Evolutionary conservation across 2,797 vertebrate species (phyloP).

Genomic region (Dipus sagitta): DNA sequence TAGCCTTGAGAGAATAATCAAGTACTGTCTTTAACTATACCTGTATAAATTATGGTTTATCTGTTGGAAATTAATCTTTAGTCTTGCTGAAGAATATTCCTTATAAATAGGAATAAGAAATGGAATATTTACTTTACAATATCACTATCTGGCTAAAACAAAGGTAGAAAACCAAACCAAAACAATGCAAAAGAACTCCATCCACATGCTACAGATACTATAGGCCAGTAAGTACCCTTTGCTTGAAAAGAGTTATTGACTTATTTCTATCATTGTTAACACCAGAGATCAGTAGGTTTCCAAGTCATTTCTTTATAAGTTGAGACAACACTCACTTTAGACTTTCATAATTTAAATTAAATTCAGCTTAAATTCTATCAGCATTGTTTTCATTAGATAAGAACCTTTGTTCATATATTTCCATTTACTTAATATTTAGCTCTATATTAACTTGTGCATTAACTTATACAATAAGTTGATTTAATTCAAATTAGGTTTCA

Average conservation of each 20-base stretch:
- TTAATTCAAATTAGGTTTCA: conserved; percentile 32
- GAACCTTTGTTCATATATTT: background rate
- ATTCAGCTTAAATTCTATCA: conserved; percentile 21
- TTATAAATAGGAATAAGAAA: background rate
- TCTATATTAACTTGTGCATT: background rate
- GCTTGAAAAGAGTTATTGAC: background rate
- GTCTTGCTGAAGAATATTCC: background rate
- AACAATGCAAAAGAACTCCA: too few relatives aligned
- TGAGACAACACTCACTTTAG: background rate
- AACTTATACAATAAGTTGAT: background rate
- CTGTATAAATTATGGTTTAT: background rate
- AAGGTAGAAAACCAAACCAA: too few relatives aligned
- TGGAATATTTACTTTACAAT: background rate
- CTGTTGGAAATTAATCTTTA: background rate
- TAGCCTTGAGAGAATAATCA: background rate
- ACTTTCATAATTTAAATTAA: background rate
- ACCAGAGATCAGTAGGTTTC: background rate
- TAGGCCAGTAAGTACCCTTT: background rate
- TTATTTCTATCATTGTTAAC: background rate
- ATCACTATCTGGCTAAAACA: background rate
- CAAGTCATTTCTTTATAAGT: background rate
- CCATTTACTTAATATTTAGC: background rate
- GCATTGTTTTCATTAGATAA: background rate
- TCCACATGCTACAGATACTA: background rate
- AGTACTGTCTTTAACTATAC: background rate